Base-by-base conservation (phyloP, 2,888 invertebrate species). In the Sericinus montela region DNA sequence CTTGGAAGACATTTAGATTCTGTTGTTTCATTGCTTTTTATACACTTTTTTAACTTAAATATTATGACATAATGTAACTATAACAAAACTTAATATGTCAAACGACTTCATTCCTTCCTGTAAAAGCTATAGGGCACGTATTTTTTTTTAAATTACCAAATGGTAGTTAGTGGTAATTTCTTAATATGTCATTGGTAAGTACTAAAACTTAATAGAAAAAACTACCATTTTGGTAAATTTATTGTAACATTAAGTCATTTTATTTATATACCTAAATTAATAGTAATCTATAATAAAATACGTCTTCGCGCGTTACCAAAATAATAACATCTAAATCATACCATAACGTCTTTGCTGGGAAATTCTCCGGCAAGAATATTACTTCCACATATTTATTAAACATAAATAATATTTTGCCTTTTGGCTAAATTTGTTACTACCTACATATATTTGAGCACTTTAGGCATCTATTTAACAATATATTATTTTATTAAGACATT, bases 1-100 rank as follows among this genome's bases (percentile, higher is more conserved):
- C 60, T 65, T 77, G 82, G 82, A 82, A 81, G 82, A 83, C 82
- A 60, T 69, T 64, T 59, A 54, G 76, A 82, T 77, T 77, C 76
- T 78, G 79, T 75, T 72, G 80, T 65, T 72, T 67, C 35, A 47
- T 38, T 56, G 13, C 13, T 11, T 30, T 43, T 10, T 48, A 29
- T 44, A 51, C 55, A 29, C 48, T 51, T 51, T 47, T 54, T 45
- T 47, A 42, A 40, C 48, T 54, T 57, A 53, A 43, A 44, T 69
- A 72, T 73, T 74, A 73, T 72, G 69, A 63, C 55, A 55, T 51
- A 48, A 55, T 53, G 53, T 54, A 62, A 51, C 53, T 65, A 67
- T 53, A 28, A 16, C 8, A 41, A 23, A 35, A 35, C 13, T 52
- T 59, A 62, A 74, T 74, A 29, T 30, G 75, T 76, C 75, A 74